Conservation (phyloP, 1,140 invertebrate genomes). For the Zaprionus camerounensis region DNA sequence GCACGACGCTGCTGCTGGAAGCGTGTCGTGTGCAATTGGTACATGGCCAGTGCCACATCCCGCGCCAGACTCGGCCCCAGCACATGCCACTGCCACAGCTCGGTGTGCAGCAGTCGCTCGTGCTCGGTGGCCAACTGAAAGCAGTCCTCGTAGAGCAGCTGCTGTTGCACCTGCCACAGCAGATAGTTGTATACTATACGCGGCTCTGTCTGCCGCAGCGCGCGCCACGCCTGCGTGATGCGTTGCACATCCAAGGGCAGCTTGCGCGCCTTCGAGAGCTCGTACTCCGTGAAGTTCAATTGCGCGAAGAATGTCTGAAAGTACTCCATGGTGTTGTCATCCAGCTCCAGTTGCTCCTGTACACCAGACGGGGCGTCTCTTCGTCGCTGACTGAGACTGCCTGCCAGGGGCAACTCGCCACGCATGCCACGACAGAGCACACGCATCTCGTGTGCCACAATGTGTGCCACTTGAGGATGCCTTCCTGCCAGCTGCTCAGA, state of each 20-base stretch:
- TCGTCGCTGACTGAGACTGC: constrained; percentile 23
- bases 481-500: constrained; percentile 17
- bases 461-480: constrained; percentile 53
- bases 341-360: constrained; percentile 49
- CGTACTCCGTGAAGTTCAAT: constrained; percentile 53
- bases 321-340: constrained; percentile 65
- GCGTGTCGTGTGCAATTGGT: constrained; percentile 74
- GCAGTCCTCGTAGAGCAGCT: constrained; percentile 59
- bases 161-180: constrained; percentile 63
- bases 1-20: constrained; percentile 62
- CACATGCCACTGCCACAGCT: constrained; percentile 78
- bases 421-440: constrained; percentile 64
- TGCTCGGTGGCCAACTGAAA: constrained; percentile 63
- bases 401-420: constrained; percentile 53
- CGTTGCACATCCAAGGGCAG: constrained; percentile 52
- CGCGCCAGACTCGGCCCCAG: constrained; percentile 44
- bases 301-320: constrained; percentile 57
- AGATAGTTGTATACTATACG: constrained; percentile 72
- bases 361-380: neutral
- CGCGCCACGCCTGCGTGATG: constrained; percentile 44
- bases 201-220: constrained; percentile 63
- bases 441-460: constrained; percentile 65
- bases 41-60: constrained; percentile 70
- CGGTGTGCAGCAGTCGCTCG: constrained; percentile 61
- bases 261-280: constrained; percentile 59